Conservation (phyloP, 2,888 invertebrate species). For the Gonocerus acuteangulatus region DNA sequence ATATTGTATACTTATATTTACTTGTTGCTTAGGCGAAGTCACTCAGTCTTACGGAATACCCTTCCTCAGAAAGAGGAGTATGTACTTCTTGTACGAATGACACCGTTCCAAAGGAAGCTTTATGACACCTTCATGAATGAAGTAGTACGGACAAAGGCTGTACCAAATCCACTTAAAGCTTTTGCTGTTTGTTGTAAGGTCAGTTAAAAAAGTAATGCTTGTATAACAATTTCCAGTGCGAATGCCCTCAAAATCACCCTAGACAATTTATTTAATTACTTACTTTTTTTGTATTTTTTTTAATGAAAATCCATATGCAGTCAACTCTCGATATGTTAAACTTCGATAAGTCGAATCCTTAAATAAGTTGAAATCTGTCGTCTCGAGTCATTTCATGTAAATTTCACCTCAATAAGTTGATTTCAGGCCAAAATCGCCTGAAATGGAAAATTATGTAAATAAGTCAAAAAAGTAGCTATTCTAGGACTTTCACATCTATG, state of each 20-base stretch:
- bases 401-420: too few species aligned
- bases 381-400: too few species aligned
- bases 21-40: conserved; percentile 70
- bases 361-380: too few species aligned
- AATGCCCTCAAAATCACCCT: too few species aligned
- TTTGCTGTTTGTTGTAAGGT: conserved; percentile 97
- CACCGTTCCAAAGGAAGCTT: conserved; percentile 77
- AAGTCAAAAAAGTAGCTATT: too few species aligned
- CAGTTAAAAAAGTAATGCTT: conserved; percentile 39
- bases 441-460: too few species aligned
- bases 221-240: too few species aligned
- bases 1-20: not conserved
- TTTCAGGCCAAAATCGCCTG: too few species aligned
- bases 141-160: conserved; percentile 73
- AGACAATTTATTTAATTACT: not conserved
- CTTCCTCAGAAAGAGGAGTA: conserved; percentile 92
- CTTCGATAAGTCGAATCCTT: too few species aligned
- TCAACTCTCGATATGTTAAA: too few species aligned
- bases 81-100: conserved; percentile 83
- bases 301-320: too few species aligned
- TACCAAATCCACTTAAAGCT: conserved; percentile 92
- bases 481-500: too few species aligned
- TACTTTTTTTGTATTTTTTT: not conserved
- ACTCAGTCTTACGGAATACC: conserved; percentile 83
- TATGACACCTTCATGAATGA: conserved; percentile 92